Percentiles rank a stretch among this genome's conserved stretches.
Conservation (phyloP, 2,113 vertebrate genomes). For the Panthera leo region DNA sequence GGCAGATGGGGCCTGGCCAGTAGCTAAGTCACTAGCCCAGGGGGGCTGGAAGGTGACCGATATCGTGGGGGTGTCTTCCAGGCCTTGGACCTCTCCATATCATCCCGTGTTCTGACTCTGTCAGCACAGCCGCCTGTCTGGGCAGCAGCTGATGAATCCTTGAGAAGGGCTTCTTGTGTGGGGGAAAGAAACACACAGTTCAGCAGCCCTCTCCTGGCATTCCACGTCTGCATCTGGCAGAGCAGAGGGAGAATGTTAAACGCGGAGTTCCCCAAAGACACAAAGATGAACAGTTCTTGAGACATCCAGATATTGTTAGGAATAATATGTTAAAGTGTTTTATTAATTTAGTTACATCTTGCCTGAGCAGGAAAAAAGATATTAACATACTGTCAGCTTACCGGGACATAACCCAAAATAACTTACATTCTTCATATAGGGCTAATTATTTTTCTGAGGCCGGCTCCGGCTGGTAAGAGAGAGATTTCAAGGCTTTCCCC, state of each 20-base stretch:
- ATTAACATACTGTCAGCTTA: conserved; percentile 64
- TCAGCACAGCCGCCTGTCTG: not conserved
- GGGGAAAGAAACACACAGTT: not conserved
- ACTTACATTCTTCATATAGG: conserved; percentile 74
- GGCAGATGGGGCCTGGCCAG: not conserved
- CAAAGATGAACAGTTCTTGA: conserved; percentile 60
- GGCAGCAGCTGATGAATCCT: not conserved
- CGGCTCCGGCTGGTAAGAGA: conserved; percentile 64
- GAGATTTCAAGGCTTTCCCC: conserved; percentile 75
- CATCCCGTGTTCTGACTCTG: not conserved
- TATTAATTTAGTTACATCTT: conserved; percentile 77
- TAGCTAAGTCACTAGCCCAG: not conserved
- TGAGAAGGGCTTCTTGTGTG: not conserved
- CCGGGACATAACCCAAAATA: conserved; percentile 76
- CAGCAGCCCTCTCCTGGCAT: not conserved
- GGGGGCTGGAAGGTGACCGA: not conserved
- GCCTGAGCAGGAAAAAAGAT: conserved; percentile 70
- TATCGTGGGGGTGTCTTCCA: rapidly evolving
- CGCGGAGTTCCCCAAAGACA: conserved; percentile 28
- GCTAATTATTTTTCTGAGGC: conserved; percentile 79
- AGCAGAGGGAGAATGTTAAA: not conserved
- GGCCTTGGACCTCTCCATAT: not conserved
- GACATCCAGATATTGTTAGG: conserved; percentile 67
- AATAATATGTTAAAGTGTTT: conserved; percentile 70
- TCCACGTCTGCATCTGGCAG: not conserved